These are phyloP conservation scores for Cloeon dipterum DNA, from an alignment of 2,888 invertebrate species.

Conservation along the genomic window DNA sequence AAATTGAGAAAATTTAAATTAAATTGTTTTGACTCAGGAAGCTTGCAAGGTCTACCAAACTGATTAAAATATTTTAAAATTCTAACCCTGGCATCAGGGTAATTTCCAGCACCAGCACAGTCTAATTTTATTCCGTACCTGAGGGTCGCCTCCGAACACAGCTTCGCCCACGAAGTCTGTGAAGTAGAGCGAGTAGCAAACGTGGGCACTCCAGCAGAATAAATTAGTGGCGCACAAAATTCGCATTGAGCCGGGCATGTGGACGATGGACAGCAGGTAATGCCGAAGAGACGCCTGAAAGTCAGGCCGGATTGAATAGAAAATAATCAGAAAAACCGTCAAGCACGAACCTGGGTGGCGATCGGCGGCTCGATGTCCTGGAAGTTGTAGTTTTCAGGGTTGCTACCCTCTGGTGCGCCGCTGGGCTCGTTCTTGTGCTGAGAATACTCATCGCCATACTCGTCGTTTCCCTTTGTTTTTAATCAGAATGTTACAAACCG, in stretches of 20 bases:
- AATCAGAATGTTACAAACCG: no score
- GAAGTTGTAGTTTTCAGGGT: constrained; percentile 7
- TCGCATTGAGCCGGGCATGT: constrained; percentile 70
- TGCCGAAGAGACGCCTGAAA: constrained; percentile 29
- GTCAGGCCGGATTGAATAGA: no score
- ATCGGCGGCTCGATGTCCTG: constrained; percentile 4
- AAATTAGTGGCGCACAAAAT: constrained; percentile 81
- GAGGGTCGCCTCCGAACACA: constrained; percentile 72
- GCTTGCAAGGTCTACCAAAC: constrained; percentile 1
- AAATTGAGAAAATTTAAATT: no score
- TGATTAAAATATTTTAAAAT: background rate
- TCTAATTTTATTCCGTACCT: constrained; percentile 28
- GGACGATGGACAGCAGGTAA: constrained; percentile 72
- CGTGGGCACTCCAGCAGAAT: constrained; percentile 96
- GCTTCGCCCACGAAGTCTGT: constrained; percentile 90
- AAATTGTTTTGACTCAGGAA: no score
- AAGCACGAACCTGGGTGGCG: constrained; percentile 3
- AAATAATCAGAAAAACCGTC: no score
- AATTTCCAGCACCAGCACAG: no score
- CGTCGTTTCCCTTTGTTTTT: no score
- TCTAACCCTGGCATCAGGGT: background rate
- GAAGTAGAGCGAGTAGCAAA: constrained; percentile 89
- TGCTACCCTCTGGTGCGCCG: background rate
- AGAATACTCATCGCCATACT: no score
- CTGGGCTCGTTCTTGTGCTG: background rate